phyloP scores from a whole-genome alignment of 2,888 invertebrate genomes.

The Polyommatus icarus region DNA sequence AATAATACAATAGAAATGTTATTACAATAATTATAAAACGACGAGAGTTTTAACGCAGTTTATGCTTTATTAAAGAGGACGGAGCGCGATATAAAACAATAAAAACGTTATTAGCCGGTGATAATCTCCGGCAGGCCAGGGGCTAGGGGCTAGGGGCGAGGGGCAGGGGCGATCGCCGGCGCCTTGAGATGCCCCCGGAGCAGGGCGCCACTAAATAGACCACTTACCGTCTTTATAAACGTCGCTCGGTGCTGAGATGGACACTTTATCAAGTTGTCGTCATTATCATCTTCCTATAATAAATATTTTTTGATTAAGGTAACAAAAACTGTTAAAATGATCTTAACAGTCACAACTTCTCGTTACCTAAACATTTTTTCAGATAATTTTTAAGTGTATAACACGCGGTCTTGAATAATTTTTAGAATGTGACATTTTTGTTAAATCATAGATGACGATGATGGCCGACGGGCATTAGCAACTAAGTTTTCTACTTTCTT shows the following conservation, averaged over 20 bases:
- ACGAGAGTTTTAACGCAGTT: constrained; percentile 28
- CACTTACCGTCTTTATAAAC: constrained; percentile 6
- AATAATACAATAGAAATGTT: constrained; percentile 10
- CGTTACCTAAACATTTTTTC: too few species aligned
- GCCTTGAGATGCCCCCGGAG: background rate
- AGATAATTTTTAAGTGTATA: too few species aligned
- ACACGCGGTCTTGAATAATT: too few species aligned
- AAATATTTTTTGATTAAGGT: background rate
- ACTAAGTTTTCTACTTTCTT: too few species aligned
- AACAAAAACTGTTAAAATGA: background rate
- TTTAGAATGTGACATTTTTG: too few species aligned
- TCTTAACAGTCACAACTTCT: too few species aligned
- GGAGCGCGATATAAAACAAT: constrained; percentile 57
- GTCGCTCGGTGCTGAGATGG: constrained; percentile 28
- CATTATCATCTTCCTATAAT: background rate
- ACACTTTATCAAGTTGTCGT: background rate
- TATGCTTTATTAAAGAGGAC: constrained; percentile 32
- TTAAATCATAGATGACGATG: too few species aligned
- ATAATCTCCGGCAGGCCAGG: constrained; percentile 40
- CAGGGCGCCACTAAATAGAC: constrained; percentile 17
- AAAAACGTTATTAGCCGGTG: constrained; percentile 55
- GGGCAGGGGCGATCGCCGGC: background rate
- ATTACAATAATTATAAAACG: constrained; percentile 29
- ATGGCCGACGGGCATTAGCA: too few species aligned
- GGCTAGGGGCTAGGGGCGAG: background rate